These are phyloP conservation scores for Dendrocopos noguchii DNA, from an alignment of 2,113 vertebrate species.

Conservation along the genomic window DNA sequence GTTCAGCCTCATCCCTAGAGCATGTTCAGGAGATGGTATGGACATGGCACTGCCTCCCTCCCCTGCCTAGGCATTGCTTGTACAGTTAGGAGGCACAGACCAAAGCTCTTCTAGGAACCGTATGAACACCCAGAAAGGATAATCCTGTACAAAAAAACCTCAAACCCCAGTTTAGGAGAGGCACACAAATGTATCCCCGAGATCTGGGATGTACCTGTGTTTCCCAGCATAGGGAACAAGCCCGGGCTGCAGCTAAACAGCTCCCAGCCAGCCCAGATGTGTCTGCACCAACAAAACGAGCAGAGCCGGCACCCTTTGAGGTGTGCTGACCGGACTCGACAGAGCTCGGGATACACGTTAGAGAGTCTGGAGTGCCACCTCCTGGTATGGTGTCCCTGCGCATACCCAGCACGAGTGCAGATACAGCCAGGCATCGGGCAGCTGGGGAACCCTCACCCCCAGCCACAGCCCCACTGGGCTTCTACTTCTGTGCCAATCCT, in stretches of 20 bases:
- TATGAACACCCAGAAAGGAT: not conserved
- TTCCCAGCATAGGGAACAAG: fast-evolving
- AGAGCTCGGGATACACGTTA: not conserved
- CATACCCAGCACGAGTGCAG: fast-evolving
- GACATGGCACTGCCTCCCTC: fast-evolving
- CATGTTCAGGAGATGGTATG: fast-evolving
- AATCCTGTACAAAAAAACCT: not conserved
- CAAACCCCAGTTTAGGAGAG: not conserved
- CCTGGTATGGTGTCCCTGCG: not conserved
- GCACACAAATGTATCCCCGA: fast-evolving
- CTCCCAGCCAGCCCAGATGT: not conserved
- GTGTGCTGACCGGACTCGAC: fast-evolving
- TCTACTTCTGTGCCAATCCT: not conserved
- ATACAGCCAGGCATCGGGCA: fast-evolving
- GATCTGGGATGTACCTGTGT: not conserved
- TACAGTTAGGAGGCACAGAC: not conserved
- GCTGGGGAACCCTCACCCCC: too few species aligned
- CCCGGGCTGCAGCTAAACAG: fast-evolving
- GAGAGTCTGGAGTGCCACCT: slow-evolving; percentile 57
- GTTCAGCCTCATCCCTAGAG: not conserved
- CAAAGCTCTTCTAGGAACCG: not conserved
- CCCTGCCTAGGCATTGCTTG: not conserved
- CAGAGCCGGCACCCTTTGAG: fast-evolving
- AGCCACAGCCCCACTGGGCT: not conserved
- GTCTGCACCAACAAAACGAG: not conserved